phyloP scores from a whole-genome alignment of 2,888 invertebrate species.

The Junonia oenone region DNA sequence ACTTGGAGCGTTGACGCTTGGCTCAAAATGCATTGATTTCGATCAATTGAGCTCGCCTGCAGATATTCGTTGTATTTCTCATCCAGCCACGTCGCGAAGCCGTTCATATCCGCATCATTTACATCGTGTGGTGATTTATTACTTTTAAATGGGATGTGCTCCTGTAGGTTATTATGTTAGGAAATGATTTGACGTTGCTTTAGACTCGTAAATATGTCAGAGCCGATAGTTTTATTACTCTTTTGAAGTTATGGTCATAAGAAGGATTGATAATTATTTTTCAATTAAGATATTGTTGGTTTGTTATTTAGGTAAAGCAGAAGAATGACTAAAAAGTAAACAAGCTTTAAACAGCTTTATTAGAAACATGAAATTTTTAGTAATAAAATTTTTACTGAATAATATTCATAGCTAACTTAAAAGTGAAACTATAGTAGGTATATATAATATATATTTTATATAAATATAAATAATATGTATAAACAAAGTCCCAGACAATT shows the following conservation, averaged over 20 bases:
- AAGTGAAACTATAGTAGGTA: not conserved
- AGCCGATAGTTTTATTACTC: too few species aligned
- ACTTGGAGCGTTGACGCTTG: conserved; percentile 29
- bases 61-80: conserved; percentile 56
- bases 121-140: conserved; percentile 5
- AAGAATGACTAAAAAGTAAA: too few species aligned
- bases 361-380: too few species aligned
- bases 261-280: too few species aligned
- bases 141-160: conserved; percentile 23
- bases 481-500: not conserved
- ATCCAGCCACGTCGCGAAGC: conserved; percentile 64
- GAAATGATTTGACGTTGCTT: not conserved
- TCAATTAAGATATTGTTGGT: too few species aligned
- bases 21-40: conserved; percentile 23
- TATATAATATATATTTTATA: too few species aligned
- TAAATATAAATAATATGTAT: too few species aligned
- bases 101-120: conserved; percentile 33
- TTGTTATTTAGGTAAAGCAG: too few species aligned
- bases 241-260: too few species aligned
- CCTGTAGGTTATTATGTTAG: conserved; percentile 13
- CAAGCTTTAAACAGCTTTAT: too few species aligned
- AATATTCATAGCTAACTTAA: not conserved
- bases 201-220: too few species aligned
- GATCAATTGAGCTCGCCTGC: conserved; percentile 31
- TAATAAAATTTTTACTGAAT: not conserved